Evolutionary conservation across 2,797 vertebrate genomes (phyloP).

Genomic region (Champsocephalus gunnari): DNA sequence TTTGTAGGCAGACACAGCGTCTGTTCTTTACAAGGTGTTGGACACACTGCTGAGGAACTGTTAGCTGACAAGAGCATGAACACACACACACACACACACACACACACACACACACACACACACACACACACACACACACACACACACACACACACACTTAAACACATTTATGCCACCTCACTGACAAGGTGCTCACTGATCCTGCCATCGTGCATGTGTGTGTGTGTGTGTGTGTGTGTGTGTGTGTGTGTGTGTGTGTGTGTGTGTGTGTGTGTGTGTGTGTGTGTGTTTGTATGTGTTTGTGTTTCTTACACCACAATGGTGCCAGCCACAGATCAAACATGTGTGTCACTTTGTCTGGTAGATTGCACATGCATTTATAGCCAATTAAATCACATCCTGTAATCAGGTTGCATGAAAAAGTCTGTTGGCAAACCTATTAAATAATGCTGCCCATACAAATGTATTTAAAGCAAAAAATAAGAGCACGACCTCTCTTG

Average conservation of each 20-base stretch:
- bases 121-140: neutral
- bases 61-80: slow-evolving; percentile 65
- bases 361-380: slow-evolving; percentile 32
- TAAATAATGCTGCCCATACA: slow-evolving; percentile 40
- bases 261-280: neutral
- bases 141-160: slow-evolving; percentile 10
- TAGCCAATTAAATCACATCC: slow-evolving; percentile 57
- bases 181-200: slow-evolving; percentile 73
- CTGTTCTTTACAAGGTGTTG: slow-evolving; percentile 79
- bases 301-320: slow-evolving; percentile 3
- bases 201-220: slow-evolving; percentile 20
- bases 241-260: slow-evolving; percentile 4
- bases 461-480: slow-evolving; percentile 11
- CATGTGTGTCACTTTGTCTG: slow-evolving; percentile 40
- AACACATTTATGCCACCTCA: slow-evolving; percentile 53
- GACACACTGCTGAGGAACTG: slow-evolving; percentile 71
- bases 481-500: neutral
- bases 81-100: slow-evolving; percentile 38
- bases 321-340: slow-evolving; percentile 37
- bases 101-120: slow-evolving; percentile 6
- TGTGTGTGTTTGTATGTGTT: slow-evolving; percentile 7
- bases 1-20: slow-evolving; percentile 47
- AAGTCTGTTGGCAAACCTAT: slow-evolving; percentile 14
- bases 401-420: slow-evolving; percentile 9
- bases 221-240: neutral